phyloP scores from a whole-genome alignment of 2,113 vertebrate genomes.

The Saguinus midas region DNA sequence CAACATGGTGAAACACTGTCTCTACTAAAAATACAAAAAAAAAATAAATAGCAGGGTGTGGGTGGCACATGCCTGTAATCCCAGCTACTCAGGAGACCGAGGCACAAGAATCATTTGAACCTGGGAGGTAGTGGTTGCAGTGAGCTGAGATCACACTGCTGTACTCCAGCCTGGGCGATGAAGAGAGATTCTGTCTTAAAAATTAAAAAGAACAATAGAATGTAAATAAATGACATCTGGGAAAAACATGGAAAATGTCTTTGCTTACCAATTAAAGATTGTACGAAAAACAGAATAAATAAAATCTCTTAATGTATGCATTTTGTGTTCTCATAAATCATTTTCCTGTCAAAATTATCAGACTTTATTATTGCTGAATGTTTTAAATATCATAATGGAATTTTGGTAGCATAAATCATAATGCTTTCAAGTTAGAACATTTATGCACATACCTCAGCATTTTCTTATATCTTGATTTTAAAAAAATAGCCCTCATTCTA shows the following conservation, averaged over 20 bases:
- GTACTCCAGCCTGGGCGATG: no score
- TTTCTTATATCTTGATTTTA: slow-evolving; percentile 69
- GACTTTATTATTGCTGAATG: slow-evolving; percentile 89
- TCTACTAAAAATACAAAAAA: no score
- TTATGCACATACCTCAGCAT: slow-evolving; percentile 76
- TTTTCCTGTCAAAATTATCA: slow-evolving; percentile 87
- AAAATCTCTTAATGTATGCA: slow-evolving; percentile 90
- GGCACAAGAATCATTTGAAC: no score
- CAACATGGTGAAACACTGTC: no score
- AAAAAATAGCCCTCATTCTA: slow-evolving; percentile 53
- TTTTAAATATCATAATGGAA: slow-evolving; percentile 89
- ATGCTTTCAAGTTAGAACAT: slow-evolving; percentile 84
- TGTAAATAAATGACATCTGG: slow-evolving; percentile 1
- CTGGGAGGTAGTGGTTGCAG: no score
- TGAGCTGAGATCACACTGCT: no score
- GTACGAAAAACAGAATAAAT: slow-evolving; percentile 82
- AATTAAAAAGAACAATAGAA: slow-evolving; percentile 53
- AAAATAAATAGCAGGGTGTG: no score
- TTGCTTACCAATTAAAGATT: slow-evolving; percentile 69
- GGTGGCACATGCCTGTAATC: no score
- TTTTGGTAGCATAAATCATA: slow-evolving; percentile 90
- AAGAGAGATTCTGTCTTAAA: neutral
- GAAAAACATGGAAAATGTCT: slow-evolving; percentile 51
- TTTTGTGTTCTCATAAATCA: slow-evolving; percentile 89
- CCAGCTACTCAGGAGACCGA: no score